Percentiles rank a stretch among this genome's conserved stretches.
Evolutionary conservation across 2,797 vertebrate genomes (phyloP).

Genomic region (Onychomys leucogaster): DNA sequence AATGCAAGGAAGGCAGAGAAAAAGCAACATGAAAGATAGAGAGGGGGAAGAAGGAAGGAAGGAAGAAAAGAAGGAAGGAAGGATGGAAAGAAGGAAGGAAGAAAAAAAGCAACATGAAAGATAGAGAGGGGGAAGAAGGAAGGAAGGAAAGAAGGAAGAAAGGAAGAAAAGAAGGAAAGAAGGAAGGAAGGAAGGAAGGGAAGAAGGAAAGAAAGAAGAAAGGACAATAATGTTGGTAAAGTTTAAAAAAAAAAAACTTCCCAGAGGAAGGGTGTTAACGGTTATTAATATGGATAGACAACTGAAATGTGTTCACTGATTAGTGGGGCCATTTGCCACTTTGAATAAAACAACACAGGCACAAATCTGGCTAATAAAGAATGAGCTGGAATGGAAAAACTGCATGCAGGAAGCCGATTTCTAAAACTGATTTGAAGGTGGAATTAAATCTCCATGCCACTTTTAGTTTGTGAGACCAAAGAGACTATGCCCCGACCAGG

Average conservation of each 20-base stretch:
- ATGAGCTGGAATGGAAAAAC: neutral
- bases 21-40: neutral
- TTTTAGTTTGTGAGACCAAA: neutral
- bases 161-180: no score
- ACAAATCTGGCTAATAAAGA: neutral
- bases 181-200: neutral
- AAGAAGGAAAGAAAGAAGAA: no score
- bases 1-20: neutral
- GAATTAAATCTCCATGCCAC: constrained; percentile 19
- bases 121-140: no score
- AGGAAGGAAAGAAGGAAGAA: no score
- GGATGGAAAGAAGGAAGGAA: no score
- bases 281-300: neutral
- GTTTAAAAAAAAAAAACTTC: neutral
- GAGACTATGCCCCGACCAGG: neutral
- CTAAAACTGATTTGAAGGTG: constrained; percentile 11
- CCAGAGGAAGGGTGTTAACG: neutral
- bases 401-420: neutral
- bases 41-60: no score
- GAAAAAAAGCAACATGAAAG: no score
- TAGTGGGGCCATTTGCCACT: neutral
- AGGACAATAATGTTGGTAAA: neutral
- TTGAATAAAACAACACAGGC: neutral
- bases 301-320: no score
- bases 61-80: no score